Evolutionary conservation across 2,888 invertebrate genomes (phyloP).

Genomic region (Agelastica alni): DNA sequence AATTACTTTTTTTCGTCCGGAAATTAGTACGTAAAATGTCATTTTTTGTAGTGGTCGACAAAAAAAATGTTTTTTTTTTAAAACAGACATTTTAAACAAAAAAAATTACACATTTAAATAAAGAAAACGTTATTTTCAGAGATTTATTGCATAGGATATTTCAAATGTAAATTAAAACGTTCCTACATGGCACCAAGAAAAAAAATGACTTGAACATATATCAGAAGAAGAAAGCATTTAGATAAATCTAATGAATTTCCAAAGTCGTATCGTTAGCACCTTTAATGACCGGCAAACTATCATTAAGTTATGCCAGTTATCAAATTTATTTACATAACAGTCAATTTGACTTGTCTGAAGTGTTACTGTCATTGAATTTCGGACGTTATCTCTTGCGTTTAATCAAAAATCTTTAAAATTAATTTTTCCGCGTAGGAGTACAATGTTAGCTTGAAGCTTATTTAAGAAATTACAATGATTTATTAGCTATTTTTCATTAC

Average conservation of each 20-base stretch:
- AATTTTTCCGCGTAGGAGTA: slow-evolving; percentile 20
- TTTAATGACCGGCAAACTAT: slow-evolving; percentile 3
- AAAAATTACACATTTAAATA: too few species aligned
- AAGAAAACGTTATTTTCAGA: too few species aligned
- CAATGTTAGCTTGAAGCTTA: slow-evolving; percentile 5
- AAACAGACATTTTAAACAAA: too few species aligned
- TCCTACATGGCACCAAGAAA: not conserved
- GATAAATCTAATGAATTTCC: slow-evolving; percentile 7
- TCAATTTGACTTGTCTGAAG: slow-evolving; percentile 10
- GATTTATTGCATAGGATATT: too few species aligned
- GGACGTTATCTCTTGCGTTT: slow-evolving; percentile 17
- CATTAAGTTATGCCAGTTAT: slow-evolving; percentile 9
- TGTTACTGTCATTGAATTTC: slow-evolving; percentile 15
- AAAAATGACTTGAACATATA: not conserved
- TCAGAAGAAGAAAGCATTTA: slow-evolving; percentile 3
- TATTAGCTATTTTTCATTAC: slow-evolving; percentile 13
- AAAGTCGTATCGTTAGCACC: slow-evolving; percentile 6
- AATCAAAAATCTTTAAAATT: slow-evolving; percentile 18
- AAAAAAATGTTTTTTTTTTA: too few species aligned
- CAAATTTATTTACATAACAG: slow-evolving; percentile 14
- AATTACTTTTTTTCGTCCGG: too few species aligned
- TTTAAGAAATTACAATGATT: slow-evolving; percentile 17
- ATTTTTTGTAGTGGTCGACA: too few species aligned
- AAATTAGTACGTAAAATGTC: too few species aligned
- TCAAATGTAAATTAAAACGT: slow-evolving; percentile 10